These are phyloP conservation scores for Capricornis sumatraensis DNA, from an alignment of 2,113 vertebrate genomes.

Conservation along the genomic window DNA sequence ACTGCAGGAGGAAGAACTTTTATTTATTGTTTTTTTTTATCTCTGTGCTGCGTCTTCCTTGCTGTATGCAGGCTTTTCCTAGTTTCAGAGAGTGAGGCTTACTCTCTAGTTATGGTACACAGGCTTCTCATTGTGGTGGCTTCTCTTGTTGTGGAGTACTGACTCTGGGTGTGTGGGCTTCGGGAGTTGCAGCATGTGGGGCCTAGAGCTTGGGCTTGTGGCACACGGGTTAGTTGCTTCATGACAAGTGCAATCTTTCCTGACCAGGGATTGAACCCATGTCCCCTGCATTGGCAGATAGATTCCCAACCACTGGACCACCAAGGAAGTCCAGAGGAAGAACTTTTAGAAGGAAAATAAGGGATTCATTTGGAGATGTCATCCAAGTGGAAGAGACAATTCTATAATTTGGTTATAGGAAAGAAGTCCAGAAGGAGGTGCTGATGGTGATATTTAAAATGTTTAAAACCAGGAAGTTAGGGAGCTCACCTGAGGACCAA, in stretches of 20 bases:
- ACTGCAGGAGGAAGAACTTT: background rate
- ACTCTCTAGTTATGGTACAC: background rate
- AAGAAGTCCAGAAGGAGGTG: background rate
- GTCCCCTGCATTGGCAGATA: background rate
- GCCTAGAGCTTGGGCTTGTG: background rate
- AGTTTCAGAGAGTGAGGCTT: background rate
- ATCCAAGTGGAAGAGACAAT: background rate
- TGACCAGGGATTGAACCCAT: background rate
- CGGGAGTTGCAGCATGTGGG: background rate
- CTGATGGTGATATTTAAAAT: background rate
- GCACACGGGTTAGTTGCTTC: background rate
- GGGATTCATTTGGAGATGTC: background rate
- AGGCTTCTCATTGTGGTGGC: background rate
- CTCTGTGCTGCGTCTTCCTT: background rate
- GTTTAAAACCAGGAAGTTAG: background rate
- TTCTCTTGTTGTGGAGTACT: background rate
- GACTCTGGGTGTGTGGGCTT: background rate
- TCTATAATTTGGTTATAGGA: background rate
- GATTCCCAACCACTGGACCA: background rate
- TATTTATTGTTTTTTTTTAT: background rate
- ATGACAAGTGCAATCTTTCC: background rate
- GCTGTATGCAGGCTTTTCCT: background rate
- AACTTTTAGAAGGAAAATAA: background rate
- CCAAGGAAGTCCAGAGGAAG: background rate
- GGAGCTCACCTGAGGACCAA: background rate